These are phyloP conservation scores for Astur gentilis DNA, from an alignment of 2,113 vertebrate genomes.

Conservation along the genomic window DNA sequence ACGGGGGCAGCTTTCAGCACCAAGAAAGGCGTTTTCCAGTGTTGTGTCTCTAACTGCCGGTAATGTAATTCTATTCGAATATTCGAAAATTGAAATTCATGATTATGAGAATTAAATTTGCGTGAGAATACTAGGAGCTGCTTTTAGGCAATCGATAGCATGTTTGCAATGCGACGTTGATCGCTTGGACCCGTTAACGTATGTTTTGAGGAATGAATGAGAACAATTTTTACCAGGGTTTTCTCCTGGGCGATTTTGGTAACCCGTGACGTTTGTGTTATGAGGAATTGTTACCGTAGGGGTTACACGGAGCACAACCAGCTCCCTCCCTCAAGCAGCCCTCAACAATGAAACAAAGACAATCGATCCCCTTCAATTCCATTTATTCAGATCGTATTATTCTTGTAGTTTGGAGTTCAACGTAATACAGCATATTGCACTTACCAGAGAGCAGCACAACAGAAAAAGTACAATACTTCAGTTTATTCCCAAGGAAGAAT, in stretches of 20 bases:
- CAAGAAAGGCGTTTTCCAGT: background rate
- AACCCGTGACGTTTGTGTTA: background rate
- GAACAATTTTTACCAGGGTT: background rate
- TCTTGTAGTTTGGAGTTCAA: constrained; percentile 39
- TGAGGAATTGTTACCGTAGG: background rate
- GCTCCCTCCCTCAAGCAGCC: background rate
- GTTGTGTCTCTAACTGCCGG: background rate
- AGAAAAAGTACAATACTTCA: constrained; percentile 54
- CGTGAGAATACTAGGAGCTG: background rate
- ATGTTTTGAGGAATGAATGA: background rate
- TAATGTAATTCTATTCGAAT: background rate
- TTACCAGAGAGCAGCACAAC: constrained; percentile 75
- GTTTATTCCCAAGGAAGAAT: constrained; percentile 31
- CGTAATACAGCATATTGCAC: constrained; percentile 76
- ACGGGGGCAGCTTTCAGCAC: background rate
- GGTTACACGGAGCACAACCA: background rate
- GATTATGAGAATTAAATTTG: background rate
- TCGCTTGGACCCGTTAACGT: background rate
- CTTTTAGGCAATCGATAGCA: background rate
- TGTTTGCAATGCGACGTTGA: rapidly evolving
- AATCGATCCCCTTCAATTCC: constrained; percentile 2
- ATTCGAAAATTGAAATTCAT: background rate
- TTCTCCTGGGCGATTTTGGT: background rate
- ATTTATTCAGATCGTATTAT: constrained; percentile 53
- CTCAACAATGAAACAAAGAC: constrained; percentile 28